Conservation (phyloP, 2,888 invertebrate genomes). For the Gymnosoma rotundatum region DNA sequence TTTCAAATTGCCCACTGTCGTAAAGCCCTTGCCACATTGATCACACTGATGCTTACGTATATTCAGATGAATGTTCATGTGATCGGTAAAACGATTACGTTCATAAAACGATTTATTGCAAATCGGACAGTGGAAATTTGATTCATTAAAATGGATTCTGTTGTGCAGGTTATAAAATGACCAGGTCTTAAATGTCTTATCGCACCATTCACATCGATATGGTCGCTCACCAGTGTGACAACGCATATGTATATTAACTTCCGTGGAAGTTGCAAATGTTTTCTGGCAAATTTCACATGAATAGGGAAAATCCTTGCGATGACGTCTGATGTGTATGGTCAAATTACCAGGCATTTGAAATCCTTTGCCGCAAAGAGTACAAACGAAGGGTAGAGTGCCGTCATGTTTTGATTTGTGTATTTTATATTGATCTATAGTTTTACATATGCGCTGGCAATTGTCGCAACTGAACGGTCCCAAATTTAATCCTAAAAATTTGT, state of each 20-base stretch:
- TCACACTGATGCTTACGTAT: conserved; percentile 78
- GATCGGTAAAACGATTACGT: conserved; percentile 78
- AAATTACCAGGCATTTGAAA: conserved; percentile 78
- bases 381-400: conserved; percentile 77
- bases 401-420: conserved; percentile 77
- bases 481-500: conserved; percentile 74
- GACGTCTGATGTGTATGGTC: conserved; percentile 77
- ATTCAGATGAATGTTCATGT: conserved; percentile 78
- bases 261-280: conserved; percentile 78
- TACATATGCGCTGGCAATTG: conserved; percentile 74
- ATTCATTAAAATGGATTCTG: conserved; percentile 77
- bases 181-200: conserved; percentile 79
- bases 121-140: conserved; percentile 78
- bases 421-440: conserved; percentile 78
- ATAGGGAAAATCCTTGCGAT: conserved; percentile 77
- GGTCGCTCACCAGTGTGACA: conserved; percentile 78
- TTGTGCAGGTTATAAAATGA: conserved; percentile 78
- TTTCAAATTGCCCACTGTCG: conserved; percentile 77
- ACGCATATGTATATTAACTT: conserved; percentile 78
- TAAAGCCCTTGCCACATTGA: conserved; percentile 77
- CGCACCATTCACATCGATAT: conserved; percentile 77
- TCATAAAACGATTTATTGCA: conserved; percentile 79
- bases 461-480: conserved; percentile 78
- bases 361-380: conserved; percentile 77
- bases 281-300: conserved; percentile 78